Percentiles rank a stretch among this genome's conserved stretches.
Evolutionary conservation across 2,888 invertebrate species (phyloP).

Genomic region (Oeneis ivallda): DNA sequence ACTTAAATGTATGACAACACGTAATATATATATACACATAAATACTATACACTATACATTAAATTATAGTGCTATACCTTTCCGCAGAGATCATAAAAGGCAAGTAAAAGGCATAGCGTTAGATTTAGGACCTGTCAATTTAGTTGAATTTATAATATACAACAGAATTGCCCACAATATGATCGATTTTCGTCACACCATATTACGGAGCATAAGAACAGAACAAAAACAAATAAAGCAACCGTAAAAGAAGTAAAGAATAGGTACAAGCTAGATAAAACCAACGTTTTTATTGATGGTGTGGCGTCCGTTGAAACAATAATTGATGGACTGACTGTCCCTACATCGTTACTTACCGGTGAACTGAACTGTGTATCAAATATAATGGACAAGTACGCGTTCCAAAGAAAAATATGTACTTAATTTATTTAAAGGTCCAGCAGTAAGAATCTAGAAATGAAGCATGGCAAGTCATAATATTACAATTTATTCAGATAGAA

Average conservation of each 20-base stretch:
- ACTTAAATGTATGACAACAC: too few species aligned
- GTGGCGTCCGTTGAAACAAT: constrained; percentile 20
- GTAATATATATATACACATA: too few species aligned
- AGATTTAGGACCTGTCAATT: too few species aligned
- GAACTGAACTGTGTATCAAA: constrained; percentile 3
- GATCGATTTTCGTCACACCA: neutral
- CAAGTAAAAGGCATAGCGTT: too few species aligned
- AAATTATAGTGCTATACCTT: too few species aligned
- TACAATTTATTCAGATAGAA: neutral
- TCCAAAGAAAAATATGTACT: neutral
- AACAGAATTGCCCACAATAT: neutral
- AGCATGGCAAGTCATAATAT: neutral
- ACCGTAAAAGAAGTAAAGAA: constrained; percentile 11
- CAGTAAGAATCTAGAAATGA: neutral
- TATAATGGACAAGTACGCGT: constrained; percentile 4
- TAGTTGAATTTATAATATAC: too few species aligned
- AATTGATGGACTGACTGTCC: constrained; percentile 17
- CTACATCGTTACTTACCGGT: constrained; percentile 18
- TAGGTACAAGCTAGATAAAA: constrained; percentile 14
- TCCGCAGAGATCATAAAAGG: too few species aligned
- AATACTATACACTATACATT: too few species aligned
- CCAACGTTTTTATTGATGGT: constrained; percentile 22
- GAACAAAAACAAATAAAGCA: neutral
- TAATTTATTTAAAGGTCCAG: neutral
- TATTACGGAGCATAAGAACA: neutral